Base-by-base conservation (phyloP, 1,140 invertebrate genomes). In the Aethina tumida region DNA sequence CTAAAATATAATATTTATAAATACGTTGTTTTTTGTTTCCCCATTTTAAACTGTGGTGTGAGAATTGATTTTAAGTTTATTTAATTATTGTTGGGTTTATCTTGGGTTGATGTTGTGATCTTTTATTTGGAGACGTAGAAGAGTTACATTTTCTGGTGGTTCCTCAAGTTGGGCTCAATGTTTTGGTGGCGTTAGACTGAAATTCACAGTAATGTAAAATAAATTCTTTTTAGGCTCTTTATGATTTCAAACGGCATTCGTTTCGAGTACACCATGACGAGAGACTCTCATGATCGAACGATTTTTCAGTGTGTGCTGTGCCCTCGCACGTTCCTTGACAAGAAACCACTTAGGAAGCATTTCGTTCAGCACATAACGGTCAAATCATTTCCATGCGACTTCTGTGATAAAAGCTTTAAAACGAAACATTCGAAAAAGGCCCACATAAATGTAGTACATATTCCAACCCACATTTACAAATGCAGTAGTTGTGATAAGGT, bases 281-380 rank as follows among this genome's bases (percentile, higher is more conserved):
- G 18, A 31, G 6, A 6, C 30, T 2, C 17, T 28, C 10, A 29
- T 28, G 10, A n/a, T 10, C 2, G 22, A 19, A 12, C 14, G 6
- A 3, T 12, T 29, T 10, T 16, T n/a, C n/a, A 24, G 12, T 53
- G 52, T 36, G 32, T 35, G 0, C 49, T 59, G 7, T 78, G 80
- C 42, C 64, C 71, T 4, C 74, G 77, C 31, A 67, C 66, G 16
- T 76, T 77, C 44, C 64, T 56, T 2, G 72, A 73, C 20, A 48
- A 53, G 0, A 53, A 58, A 5, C 58, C 66, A 0, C 56, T 81
- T 19, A 67, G 69, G 26, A 71, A 70, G 27, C 79, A 82, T 50
- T 58, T 70, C 8, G 58, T 69, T 6, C 66, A 60, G 5, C 78
- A 77, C 53, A 71, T 63, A 0, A 70, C 72, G 2, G 73, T 78